Percentiles rank a stretch among this genome's conserved stretches.
These are phyloP conservation scores for Disparrhopalites patrizii DNA, from an alignment of 2,888 invertebrate species.

Conservation along the genomic window DNA sequence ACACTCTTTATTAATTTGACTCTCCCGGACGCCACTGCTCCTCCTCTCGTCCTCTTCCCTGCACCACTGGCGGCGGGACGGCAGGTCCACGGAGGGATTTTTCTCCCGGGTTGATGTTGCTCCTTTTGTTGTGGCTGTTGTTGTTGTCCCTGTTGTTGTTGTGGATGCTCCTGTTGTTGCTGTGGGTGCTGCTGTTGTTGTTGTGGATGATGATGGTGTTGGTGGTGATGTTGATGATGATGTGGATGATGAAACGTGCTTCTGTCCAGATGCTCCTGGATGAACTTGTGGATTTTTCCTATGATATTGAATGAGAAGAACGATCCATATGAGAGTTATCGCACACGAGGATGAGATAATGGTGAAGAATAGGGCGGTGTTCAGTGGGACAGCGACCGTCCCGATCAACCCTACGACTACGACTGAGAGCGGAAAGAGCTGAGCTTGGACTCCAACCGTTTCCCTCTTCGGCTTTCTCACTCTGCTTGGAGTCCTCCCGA, in stretches of 20 bases:
- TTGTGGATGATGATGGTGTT: not conserved
- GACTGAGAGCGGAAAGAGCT: constrained; percentile 23
- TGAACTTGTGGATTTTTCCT: not conserved
- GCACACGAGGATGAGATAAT: constrained; percentile 33
- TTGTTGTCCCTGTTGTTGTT: constrained; percentile 1
- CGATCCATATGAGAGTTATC: constrained; percentile 32
- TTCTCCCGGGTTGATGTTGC: not conserved
- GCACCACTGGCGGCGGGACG: not conserved
- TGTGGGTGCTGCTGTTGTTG: not conserved
- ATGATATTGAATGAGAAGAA: constrained; percentile 9
- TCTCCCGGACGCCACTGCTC: too few species aligned
- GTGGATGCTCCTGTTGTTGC: not conserved
- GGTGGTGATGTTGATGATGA: too few species aligned
- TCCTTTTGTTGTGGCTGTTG: not conserved
- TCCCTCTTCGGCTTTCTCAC: not conserved
- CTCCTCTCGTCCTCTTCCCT: too few species aligned
- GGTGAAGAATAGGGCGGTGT: constrained; percentile 38
- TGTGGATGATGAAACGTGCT: not conserved
- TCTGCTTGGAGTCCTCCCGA: too few species aligned
- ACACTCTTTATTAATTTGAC: too few species aligned
- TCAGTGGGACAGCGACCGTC: constrained; percentile 36
- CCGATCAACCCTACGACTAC: constrained; percentile 29
- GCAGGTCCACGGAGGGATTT: too few species aligned
- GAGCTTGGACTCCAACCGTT: constrained; percentile 5
- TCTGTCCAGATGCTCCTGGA: not conserved